Percentiles rank a stretch among this genome's conserved stretches.
phyloP scores from a whole-genome alignment of 2,797 vertebrate species.

The Octomys mimax region DNA sequence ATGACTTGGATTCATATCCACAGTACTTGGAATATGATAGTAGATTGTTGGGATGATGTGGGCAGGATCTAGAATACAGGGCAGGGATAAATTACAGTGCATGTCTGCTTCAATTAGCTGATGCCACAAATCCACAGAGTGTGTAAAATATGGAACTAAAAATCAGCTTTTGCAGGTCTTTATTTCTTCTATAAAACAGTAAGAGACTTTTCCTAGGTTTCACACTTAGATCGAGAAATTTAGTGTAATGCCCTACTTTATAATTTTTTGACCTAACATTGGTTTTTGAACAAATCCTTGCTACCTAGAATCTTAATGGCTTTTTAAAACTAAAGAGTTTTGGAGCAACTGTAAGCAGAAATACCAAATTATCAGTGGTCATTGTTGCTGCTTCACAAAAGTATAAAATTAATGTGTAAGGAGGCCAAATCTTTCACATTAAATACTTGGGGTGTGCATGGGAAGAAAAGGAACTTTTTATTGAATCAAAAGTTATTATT shows the following conservation, averaged over 20 bases:
- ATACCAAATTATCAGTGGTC: too few relatives aligned
- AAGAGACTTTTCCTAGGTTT: slow-evolving; percentile 86
- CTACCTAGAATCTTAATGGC: slow-evolving; percentile 86
- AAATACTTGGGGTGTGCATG: not conserved
- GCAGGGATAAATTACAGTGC: slow-evolving; percentile 68
- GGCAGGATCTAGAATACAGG: too few relatives aligned
- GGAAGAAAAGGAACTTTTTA: slow-evolving; percentile 70
- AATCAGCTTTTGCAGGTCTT: not conserved
- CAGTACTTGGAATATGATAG: too few relatives aligned
- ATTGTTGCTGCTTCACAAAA: slow-evolving; percentile 87
- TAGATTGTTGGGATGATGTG: too few relatives aligned
- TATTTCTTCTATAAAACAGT: slow-evolving; percentile 87
- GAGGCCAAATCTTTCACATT: slow-evolving; percentile 83
- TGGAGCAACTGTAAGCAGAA: too few relatives aligned
- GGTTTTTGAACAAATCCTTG: slow-evolving; percentile 90
- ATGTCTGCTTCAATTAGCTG: too few relatives aligned
- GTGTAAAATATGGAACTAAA: too few relatives aligned
- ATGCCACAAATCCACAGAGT: too few relatives aligned
- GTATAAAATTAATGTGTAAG: slow-evolving; percentile 84
- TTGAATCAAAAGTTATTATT: slow-evolving; percentile 82
- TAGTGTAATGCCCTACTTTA: slow-evolving; percentile 90
- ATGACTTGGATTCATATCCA: too few relatives aligned
- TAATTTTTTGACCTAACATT: slow-evolving; percentile 90
- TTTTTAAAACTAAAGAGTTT: too few relatives aligned
- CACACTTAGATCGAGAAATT: slow-evolving; percentile 88